Base-by-base conservation (phyloP, 2,797 vertebrate species). In the Acanthurus leucopareius region DNA sequence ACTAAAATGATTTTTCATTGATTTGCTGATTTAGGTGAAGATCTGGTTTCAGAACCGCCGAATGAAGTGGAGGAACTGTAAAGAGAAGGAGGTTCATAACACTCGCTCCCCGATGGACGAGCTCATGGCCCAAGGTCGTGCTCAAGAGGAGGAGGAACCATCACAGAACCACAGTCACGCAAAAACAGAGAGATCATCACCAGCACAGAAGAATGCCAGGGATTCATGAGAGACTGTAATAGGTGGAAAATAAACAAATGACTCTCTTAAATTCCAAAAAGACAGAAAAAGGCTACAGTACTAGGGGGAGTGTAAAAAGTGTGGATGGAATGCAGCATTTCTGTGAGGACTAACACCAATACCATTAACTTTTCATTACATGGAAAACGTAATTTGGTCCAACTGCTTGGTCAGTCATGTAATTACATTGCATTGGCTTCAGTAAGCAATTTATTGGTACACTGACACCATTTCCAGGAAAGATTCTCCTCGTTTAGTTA, bases 31-130 rank as follows among this genome's bases (percentile, higher is more conserved):
- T 57, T 20, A 99, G 98, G 97, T 99, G 79, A 99, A 99, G 94
- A 99, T 99, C 89, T 99, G 98, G 98, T 99, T 99, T 92, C 98
- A 99, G 93, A 99, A 99, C 90, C 96, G 97, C 80, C 95, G 98
- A 70, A 99, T 99, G 98, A 99, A 99, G 87, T 99, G 98, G 98
- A 95, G 98, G 87, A 99, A 99, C 93, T 97, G 96, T 83, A 98
- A 97, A 93, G 98, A 99, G 92, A 98, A 97, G 87, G 97, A 99
- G 93, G 94, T 96, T 62, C 96, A 98, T 73, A 96, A 92, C 82
- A 94, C 92, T 63, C 95, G 93, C 20, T 96, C 96, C 75, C 85
- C 95, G 2, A 96, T 96, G 88, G 97, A 97, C 72, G 96, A 96
- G 83, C 93, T 94, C 56, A 88, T 94, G 91, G 84, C 89, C 47